Evolutionary conservation across 2,888 invertebrate species (phyloP), one percentile per base, ranked within the genome.

Genomic region (Sympetrum striolatum): DNA sequence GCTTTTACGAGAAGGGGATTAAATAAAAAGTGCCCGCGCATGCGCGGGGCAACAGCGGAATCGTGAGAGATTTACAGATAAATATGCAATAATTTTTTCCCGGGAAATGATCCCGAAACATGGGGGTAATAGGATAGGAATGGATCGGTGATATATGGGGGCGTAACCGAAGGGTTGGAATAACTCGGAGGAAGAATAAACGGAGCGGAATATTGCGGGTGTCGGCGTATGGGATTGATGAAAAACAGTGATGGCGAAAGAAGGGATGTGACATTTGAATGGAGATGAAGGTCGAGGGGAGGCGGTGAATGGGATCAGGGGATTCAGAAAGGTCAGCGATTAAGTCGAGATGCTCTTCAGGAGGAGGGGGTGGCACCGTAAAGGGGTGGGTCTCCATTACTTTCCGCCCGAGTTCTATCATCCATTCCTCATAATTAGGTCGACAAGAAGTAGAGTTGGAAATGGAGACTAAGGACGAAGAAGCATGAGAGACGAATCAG

Each of bases 291-390:
- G 60, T 18, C 44, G 81, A 44, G 25, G 39, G n/a, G 48, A 18
- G 82, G 82, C n/a, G 31, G 15, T 3, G 35, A 60, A 58, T 53
- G 18, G 31, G 31, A 53, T 39, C 15, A 48, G 81, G 35, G n/a
- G 0, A n/a, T 3, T 39, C 48, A 48, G 48, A 81, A 53, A 58
- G 15, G 18, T 37, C 86, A 22, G 58, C 86, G 86, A 86, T 86
- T 86, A 86, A 86, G 64, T 60, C n/a, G 86, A 60, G 39, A 82
- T 60, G n/a, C 86, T 35, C 58, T 86, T 60, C 35, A 8, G n/a
- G 86, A 60, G 86, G 22, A 14, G 60, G 37, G n/a, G 86, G 64
- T 39, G 60, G 58, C 37, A 22, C 60, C 37, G 53, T 35, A 18
- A 53, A 8, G 1, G 53, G 12, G 53, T 15, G 18, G 18, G 5